phyloP scores from a whole-genome alignment of 2,113 vertebrate genomes.

The Vidua macroura region DNA sequence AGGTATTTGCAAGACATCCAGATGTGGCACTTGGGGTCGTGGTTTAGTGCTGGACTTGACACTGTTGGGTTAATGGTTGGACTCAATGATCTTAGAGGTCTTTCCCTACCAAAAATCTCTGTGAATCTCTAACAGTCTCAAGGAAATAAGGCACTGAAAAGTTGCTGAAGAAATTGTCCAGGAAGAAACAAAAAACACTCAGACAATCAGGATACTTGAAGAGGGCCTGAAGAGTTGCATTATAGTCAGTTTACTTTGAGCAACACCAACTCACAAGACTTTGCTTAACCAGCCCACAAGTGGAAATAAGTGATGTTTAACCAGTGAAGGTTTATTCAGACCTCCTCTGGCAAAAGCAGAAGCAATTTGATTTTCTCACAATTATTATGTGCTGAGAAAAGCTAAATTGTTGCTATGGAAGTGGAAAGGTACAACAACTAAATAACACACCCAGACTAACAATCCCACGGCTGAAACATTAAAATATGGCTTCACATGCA shows the following conservation, averaged over 20 bases:
- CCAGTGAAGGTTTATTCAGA: background rate
- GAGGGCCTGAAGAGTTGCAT: background rate
- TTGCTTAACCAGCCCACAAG: background rate
- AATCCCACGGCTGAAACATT: background rate
- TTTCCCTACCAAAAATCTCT: background rate
- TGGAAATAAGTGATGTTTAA: background rate
- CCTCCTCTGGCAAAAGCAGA: slow-evolving; percentile 15
- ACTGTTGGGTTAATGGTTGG: background rate
- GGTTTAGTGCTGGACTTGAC: background rate
- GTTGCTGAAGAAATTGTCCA: background rate
- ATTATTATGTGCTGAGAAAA: background rate
- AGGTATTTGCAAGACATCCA: background rate
- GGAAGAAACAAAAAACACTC: background rate
- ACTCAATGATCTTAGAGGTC: background rate
- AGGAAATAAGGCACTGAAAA: background rate
- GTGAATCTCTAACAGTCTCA: background rate
- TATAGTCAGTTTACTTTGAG: background rate
- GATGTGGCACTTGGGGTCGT: background rate
- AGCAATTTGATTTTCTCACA: slow-evolving; percentile 1
- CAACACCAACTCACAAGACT: background rate
- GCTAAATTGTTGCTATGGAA: slow-evolving; percentile 32
- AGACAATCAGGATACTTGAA: background rate
- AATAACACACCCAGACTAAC: background rate
- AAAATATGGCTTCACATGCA: background rate
- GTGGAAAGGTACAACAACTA: background rate